Evolutionary conservation across 2,113 vertebrate genomes (phyloP).

Genomic region (Antennarius striatus): DNA sequence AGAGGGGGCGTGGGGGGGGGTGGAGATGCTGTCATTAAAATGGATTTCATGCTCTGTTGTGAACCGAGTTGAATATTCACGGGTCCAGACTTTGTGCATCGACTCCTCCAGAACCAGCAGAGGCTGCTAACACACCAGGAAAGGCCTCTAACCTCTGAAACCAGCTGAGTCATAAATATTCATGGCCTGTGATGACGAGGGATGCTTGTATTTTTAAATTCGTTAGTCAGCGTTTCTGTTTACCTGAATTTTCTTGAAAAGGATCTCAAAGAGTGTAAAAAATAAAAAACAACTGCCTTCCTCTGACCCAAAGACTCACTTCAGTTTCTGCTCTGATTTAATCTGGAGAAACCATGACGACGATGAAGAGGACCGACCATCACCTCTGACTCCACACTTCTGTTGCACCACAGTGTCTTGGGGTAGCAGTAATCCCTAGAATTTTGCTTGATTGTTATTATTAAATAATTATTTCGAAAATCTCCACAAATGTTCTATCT

Average conservation of each 20-base stretch:
- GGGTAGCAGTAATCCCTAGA: no score
- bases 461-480: no score
- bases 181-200: conserved; percentile 25
- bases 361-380: no score
- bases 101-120: conserved; percentile 50
- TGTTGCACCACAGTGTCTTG: no score
- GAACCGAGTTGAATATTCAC: no score
- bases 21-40: no score
- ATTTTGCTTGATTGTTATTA: no score
- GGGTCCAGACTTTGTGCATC: conserved; percentile 7
- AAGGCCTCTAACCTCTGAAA: conserved; percentile 13
- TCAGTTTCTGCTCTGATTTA: neutral
- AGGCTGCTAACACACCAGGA: conserved; percentile 51
- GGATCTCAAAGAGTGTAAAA: conserved; percentile 5
- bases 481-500: no score
- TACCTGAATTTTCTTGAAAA: conserved; percentile 17
- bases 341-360: no score
- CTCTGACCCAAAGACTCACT: neutral
- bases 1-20: no score
- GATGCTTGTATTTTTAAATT: conserved; percentile 21
- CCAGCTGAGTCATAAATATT: conserved; percentile 44
- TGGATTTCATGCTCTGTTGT: no score
- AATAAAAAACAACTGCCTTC: neutral
- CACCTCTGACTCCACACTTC: no score
- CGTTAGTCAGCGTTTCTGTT: conserved; percentile 44